Conservation (phyloP, 1,140 invertebrate species). For the Drosophila varians region DNA sequence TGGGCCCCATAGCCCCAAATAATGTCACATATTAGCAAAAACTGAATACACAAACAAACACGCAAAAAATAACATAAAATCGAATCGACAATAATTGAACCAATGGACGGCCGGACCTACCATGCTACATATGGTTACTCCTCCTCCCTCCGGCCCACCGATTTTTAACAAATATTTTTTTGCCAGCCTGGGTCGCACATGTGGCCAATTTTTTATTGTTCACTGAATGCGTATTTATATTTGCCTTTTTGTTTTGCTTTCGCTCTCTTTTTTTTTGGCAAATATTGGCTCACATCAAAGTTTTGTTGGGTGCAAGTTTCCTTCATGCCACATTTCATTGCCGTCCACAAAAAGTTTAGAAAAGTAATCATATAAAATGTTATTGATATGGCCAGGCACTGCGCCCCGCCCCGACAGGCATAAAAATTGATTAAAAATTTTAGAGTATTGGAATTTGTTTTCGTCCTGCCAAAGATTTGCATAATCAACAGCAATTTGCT, state of each 20-base stretch:
- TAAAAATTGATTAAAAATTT: conserved; percentile 72
- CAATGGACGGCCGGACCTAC: neutral
- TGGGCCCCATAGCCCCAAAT: conserved; percentile 26
- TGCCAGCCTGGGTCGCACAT: conserved; percentile 49
- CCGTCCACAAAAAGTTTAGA: conserved; percentile 72
- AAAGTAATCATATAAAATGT: conserved; percentile 80
- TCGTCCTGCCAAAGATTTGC: conserved; percentile 29
- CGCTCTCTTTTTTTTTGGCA: conserved; percentile 38
- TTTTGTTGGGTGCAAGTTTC: conserved; percentile 51
- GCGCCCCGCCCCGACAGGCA: conserved; percentile 29
- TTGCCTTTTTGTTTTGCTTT: conserved; percentile 48
- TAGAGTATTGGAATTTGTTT: conserved; percentile 2
- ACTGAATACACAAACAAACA: conserved; percentile 7
- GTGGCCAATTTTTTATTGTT: conserved; percentile 76
- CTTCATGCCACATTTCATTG: conserved; percentile 72
- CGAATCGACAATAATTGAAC: conserved; percentile 57
- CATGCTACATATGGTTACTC: too few relatives aligned
- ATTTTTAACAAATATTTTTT: conserved; percentile 37
- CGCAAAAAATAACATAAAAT: conserved; percentile 47
- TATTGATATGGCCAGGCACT: conserved; percentile 66
- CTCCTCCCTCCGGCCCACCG: too few relatives aligned
- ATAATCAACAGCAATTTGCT: conserved; percentile 28
- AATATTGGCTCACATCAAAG: conserved; percentile 65
- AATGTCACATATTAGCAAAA: conserved; percentile 56
- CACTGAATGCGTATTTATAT: conserved; percentile 68